Evolutionary conservation across 1,140 invertebrate genomes (phyloP), one percentile per base, ranked within the genome.

Genomic region (Zaprionus tsacasi): DNA sequence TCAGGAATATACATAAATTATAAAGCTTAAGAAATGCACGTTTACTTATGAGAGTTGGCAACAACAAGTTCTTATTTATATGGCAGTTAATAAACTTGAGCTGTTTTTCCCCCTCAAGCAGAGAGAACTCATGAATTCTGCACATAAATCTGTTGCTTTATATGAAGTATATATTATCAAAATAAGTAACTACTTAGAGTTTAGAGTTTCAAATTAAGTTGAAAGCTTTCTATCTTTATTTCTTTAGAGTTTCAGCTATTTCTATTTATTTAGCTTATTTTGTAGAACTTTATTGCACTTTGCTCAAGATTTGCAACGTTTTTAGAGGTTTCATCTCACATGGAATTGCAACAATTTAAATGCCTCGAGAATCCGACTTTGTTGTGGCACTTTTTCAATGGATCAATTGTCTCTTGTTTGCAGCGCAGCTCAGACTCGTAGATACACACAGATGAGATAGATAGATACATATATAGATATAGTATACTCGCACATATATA

Each of bases 391-490:
- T 15, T 33, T 13, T 43, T 57, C 43, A 25, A 33, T 69, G 57
- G 35, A 57, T 70, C 33, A 70, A 75, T 69, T 74, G 71, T 74
- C 50, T 61, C 64, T 70, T 70, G 56, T 54, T 56, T 50, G 38
- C 21, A 50, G 43, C 35, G 45, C 17, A 60, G 15, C 56, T 55
- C 15, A 25, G 25, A 25, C 17, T 25, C 13, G 38, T 17, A 45
- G n/a, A 45, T 38, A 38, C 11, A 38, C 1, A 45, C 40, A 45
- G 21, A 1, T 21, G 2, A 21, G 21, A 21, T 21, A 21, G 21
- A 21, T 21, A n/a, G n/a, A n/a, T n/a, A n/a, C n/a, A n/a, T n/a
- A n/a, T n/a, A 21, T 21, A 21, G 21, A 21, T 21, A 21, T 21
- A 21, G 21, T 5, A 43, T 13, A 48, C 17, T 21, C 15, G 1